These are phyloP conservation scores for Garra rufa DNA, from an alignment of 2,113 vertebrate species.

Conservation along the genomic window DNA sequence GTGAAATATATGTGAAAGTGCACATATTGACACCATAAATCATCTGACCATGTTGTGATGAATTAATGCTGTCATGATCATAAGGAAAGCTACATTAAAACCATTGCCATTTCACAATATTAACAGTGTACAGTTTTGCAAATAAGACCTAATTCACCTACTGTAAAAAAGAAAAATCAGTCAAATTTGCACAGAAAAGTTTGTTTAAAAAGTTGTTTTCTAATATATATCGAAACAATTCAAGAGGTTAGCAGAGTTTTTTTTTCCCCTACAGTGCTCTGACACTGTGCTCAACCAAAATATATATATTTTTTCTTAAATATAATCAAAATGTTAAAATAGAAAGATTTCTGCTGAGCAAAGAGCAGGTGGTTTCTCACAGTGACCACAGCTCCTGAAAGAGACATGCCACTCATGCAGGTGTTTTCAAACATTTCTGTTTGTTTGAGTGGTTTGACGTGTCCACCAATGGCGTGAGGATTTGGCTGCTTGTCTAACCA, in stretches of 20 bases:
- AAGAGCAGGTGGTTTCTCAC: background rate
- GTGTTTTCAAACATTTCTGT: background rate
- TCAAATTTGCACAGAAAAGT: background rate
- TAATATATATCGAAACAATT: background rate
- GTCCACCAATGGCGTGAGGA: background rate
- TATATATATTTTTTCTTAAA: background rate
- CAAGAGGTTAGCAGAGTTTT: background rate
- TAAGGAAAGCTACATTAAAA: background rate
- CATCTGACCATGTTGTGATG: background rate
- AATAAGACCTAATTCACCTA: background rate
- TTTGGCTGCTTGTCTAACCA: background rate
- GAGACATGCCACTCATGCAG: background rate
- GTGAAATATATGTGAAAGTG: background rate
- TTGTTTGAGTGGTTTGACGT: background rate
- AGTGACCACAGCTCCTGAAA: background rate
- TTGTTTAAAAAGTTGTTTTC: too few species aligned
- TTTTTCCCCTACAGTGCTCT: background rate
- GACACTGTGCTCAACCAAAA: background rate
- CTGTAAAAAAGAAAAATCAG: too few species aligned
- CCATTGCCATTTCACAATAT: background rate
- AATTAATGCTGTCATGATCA: background rate
- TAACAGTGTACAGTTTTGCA: background rate
- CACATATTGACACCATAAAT: background rate
- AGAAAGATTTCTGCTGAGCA: background rate
- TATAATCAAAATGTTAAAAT: background rate